Base-by-base conservation (phyloP, 2,888 invertebrate species). In the Eremobia ochroleuca region DNA sequence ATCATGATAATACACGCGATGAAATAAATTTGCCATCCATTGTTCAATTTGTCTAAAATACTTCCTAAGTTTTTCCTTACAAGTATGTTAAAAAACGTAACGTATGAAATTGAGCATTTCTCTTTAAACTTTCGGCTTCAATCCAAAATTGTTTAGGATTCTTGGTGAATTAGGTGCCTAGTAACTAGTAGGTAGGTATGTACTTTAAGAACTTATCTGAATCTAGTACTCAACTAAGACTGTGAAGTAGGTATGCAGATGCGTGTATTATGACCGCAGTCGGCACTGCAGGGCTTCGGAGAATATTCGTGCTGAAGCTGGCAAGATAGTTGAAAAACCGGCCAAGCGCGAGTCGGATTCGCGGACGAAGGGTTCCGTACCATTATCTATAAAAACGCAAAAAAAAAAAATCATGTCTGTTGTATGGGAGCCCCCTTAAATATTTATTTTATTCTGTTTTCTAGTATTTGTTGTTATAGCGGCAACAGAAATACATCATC, bases 131-230 rank as follows among this genome's bases (percentile, higher is more conserved):
- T 21, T 52, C 37, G 25, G 18, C 40, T 40, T 4, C 37, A 31
- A 52, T 68, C 15, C 11, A 31, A 40, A 31, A 18, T 28, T 37
- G 18, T 18, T 11, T 31, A 18, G 25, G 25, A 18, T 28, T 49
- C 37, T n/a, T 49, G 37, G 28, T 37, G 28, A 34, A 73, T 9
- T 37, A 37, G 9, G 6, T 21, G n/a, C n/a, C n/a, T n/a, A 59
- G 28, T 43, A 34, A 28, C 11, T 31, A 21, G 5, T 55, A n/a
- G 18, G 13, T 34, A 25, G 9, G 18, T 61, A 25, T 4, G 18
- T 61, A 37, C 25, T 52, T 71, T 11, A 52, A 73, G 34, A n/a
- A 72, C 1, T n/a, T 31, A 31, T 18, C n/a, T 21, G 37, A 77
- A 28, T 28, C 28, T 65, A 31, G 34, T 55, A 34, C 18, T 31